Percentiles rank a stretch among this genome's conserved stretches.
Evolutionary conservation across 2,113 vertebrate species (phyloP).

Genomic region (Eulemur rufifrons): DNA sequence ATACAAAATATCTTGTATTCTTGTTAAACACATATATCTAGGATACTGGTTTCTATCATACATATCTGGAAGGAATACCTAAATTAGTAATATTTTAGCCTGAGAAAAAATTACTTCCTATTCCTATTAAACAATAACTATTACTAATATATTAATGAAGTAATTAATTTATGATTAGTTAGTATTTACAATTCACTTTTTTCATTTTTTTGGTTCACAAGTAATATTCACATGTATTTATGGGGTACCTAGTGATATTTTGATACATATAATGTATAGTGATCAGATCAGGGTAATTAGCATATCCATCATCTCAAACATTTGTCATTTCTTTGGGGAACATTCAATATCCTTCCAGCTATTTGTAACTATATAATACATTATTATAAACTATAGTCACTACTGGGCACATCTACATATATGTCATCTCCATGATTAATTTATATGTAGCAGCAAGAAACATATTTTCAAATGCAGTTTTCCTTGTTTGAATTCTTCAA

Average conservation of each 20-base stretch:
- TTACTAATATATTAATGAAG: not conserved
- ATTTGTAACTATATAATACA: too few relatives aligned
- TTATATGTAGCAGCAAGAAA: not conserved
- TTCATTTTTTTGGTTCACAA: too few relatives aligned
- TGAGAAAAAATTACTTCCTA: not conserved
- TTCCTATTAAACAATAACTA: not conserved
- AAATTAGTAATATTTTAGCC: not conserved
- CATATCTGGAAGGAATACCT: not conserved
- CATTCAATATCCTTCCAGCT: too few relatives aligned
- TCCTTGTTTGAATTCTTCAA: constrained; percentile 32
- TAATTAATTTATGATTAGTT: not conserved
- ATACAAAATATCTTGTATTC: not conserved
- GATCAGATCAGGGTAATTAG: too few relatives aligned
- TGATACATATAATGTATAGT: too few relatives aligned
- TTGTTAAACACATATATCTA: not conserved
- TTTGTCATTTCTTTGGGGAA: too few relatives aligned
- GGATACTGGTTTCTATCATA: not conserved
- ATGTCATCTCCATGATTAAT: not conserved
- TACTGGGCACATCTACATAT: not conserved
- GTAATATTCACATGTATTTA: too few relatives aligned
- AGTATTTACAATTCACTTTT: not conserved
- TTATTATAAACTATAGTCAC: too few relatives aligned
- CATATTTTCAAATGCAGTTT: constrained; percentile 4
- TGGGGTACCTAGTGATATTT: too few relatives aligned
- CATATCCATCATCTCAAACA: too few relatives aligned